Percentiles rank a stretch among this genome's conserved stretches.
phyloP scores from a whole-genome alignment of 37 sponge, comb jelly and placozoan species.

The Cladorhizidae sp. region DNA sequence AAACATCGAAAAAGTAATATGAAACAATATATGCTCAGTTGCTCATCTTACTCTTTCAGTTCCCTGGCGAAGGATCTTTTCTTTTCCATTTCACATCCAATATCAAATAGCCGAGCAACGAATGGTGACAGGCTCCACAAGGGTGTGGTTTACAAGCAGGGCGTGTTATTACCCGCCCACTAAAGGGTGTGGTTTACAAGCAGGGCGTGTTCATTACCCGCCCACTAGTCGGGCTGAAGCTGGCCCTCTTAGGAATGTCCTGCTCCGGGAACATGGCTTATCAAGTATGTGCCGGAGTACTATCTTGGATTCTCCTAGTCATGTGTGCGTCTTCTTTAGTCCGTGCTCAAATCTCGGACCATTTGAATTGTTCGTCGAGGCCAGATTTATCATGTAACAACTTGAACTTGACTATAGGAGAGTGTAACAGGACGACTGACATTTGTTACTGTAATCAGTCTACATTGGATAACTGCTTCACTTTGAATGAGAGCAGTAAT shows the following conservation, averaged over 20 bases:
- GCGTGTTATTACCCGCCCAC: too few relatives aligned
- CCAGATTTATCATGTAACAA: background rate
- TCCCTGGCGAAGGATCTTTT: constrained; percentile 42
- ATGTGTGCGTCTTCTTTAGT: background rate
- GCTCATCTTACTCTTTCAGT: constrained; percentile 21
- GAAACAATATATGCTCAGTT: background rate
- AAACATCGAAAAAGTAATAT: background rate
- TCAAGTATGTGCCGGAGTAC: too few relatives aligned
- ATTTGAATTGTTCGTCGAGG: background rate
- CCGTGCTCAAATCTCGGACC: background rate
- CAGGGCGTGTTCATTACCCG: too few relatives aligned
- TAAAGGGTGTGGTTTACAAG: too few relatives aligned
- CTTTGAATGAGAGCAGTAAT: constrained; percentile 1
- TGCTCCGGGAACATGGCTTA: too few relatives aligned
- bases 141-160: too few relatives aligned
- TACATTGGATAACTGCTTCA: constrained; percentile 1
- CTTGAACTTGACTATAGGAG: constrained; percentile 10
- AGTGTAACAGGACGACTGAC: constrained; percentile 18
- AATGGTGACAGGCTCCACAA: too few relatives aligned
- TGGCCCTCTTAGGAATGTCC: too few relatives aligned
- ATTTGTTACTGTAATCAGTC: constrained; percentile 13
- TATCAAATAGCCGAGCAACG: too few relatives aligned
- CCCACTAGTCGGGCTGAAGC: too few relatives aligned
- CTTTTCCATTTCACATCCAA: background rate
- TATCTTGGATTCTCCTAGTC: background rate